These are phyloP conservation scores for Aldabrachelys gigantea DNA, from an alignment of 2,113 vertebrate species.

Conservation along the genomic window DNA sequence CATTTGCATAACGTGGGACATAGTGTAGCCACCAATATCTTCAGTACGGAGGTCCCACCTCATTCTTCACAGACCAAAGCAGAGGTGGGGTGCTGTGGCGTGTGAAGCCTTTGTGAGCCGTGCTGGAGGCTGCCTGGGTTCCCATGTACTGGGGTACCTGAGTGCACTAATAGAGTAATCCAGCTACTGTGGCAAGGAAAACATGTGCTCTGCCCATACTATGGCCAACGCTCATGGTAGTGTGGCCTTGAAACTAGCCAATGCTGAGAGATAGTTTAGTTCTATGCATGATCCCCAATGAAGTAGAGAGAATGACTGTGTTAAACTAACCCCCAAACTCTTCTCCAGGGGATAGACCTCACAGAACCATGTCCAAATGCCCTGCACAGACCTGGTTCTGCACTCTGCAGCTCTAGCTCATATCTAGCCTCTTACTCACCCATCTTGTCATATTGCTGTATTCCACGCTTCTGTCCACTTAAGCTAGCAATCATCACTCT, in stretches of 20 bases:
- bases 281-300: not conserved
- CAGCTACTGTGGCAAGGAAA: not conserved
- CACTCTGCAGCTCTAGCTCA: not conserved
- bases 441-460: not conserved
- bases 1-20: not conserved
- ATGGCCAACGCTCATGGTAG: not conserved
- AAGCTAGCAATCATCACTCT: not conserved
- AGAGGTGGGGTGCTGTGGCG: not conserved
- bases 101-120: not conserved
- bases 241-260: not conserved
- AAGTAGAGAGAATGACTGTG: not conserved
- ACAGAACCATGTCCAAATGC: not conserved
- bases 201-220: not conserved
- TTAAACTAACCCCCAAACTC: not conserved
- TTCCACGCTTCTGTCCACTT: not conserved
- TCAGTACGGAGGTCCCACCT: fast-evolving
- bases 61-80: not conserved
- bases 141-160: not conserved
- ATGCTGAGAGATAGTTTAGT: not conserved
- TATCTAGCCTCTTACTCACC: not conserved
- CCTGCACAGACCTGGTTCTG: not conserved
- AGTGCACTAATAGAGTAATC: not conserved
- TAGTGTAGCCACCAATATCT: not conserved
- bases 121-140: not conserved
- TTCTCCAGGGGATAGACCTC: not conserved